Evolutionary conservation across 2,113 vertebrate genomes (phyloP).

Genomic region (Laterallus jamaicensis): DNA sequence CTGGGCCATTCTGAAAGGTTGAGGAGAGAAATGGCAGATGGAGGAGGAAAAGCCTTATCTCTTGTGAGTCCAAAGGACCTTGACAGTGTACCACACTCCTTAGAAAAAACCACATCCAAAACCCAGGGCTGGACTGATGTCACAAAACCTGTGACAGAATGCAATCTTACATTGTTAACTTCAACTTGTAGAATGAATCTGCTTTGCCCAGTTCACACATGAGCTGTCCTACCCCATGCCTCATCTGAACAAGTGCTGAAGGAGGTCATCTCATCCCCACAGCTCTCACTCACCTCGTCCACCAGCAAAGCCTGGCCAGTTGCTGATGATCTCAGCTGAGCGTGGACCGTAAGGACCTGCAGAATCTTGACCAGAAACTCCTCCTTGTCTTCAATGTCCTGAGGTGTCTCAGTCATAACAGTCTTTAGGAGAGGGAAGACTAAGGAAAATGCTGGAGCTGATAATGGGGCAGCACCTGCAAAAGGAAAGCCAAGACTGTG

Average conservation of each 20-base stretch:
- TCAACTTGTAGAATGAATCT: neutral
- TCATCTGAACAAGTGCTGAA: neutral
- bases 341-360: constrained; percentile 86
- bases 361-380: constrained; percentile 83
- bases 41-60: neutral
- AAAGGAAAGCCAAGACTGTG: neutral
- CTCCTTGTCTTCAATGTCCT: constrained; percentile 83
- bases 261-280: neutral
- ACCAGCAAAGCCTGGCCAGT: constrained; percentile 65
- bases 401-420: constrained; percentile 83
- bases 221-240: neutral
- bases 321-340: constrained; percentile 82
- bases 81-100: neutral
- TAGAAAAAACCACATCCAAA: neutral
- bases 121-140: neutral
- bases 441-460: constrained; percentile 84
- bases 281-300: constrained; percentile 83
- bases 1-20: constrained; percentile 86
- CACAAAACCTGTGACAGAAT: neutral
- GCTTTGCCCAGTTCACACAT: neutral
- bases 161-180: neutral
- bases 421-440: constrained; percentile 93
- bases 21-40: neutral
- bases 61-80: neutral
- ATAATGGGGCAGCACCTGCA: constrained; percentile 72